Conservation (phyloP, 2,888 invertebrate genomes). For the Eupeodes luniger region DNA sequence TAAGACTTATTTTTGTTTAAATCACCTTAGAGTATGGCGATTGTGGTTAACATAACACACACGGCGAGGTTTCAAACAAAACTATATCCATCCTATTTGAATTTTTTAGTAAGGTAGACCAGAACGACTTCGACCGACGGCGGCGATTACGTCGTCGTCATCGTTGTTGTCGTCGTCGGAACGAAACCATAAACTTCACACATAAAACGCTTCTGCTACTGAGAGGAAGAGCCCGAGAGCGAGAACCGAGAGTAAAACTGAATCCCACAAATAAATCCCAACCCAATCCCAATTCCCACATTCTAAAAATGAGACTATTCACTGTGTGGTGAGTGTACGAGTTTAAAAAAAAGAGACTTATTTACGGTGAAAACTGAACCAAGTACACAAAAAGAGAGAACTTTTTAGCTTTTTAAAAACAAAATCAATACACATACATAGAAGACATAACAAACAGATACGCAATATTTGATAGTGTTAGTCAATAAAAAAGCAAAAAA, state of each 20-base stretch:
- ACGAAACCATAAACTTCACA: slow-evolving; percentile 46
- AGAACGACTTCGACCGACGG: slow-evolving; percentile 21
- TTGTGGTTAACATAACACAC: slow-evolving; percentile 54
- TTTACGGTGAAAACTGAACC: background rate
- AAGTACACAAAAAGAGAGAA: slow-evolving; percentile 27
- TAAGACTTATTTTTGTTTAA: slow-evolving; percentile 24
- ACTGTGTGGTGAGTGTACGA: too few species aligned
- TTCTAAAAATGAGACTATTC: too few species aligned
- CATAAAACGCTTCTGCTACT: slow-evolving; percentile 35
- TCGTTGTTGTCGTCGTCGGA: too few species aligned
- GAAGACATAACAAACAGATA: background rate
- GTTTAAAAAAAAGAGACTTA: slow-evolving; percentile 26
- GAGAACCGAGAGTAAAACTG: background rate
- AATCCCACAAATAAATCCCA: background rate
- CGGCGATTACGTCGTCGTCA: slow-evolving; percentile 6
- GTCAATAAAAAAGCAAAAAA: slow-evolving; percentile 8
- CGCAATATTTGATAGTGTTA: background rate
- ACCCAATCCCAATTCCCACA: too few species aligned
- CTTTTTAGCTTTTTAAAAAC: slow-evolving; percentile 25
- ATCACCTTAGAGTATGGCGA: slow-evolving; percentile 31
- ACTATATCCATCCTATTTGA: slow-evolving; percentile 71
- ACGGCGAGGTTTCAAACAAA: slow-evolving; percentile 69
- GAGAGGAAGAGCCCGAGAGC: background rate
- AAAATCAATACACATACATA: slow-evolving; percentile 53
- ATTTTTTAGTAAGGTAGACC: slow-evolving; percentile 49